phyloP scores from a whole-genome alignment of 1,140 invertebrate genomes.

The Oreohelix idahoensis region DNA sequence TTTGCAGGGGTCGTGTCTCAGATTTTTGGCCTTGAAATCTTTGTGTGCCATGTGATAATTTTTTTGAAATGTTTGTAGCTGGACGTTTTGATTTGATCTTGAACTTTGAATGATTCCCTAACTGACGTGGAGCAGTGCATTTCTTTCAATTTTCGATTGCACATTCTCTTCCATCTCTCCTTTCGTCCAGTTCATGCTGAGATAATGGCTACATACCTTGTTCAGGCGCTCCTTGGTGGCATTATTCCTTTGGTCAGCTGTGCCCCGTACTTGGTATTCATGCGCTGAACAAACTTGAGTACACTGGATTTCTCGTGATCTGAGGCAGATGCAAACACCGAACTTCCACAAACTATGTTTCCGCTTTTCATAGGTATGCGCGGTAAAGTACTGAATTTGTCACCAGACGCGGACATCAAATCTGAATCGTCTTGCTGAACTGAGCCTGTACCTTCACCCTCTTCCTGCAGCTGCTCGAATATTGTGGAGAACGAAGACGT shows the following conservation, averaged over 20 bases:
- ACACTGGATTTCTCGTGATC: neutral
- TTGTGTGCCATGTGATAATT: too few relatives aligned
- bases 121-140: neutral
- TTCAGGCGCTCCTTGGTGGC: neutral
- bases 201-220: constrained; percentile 3
- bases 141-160: neutral
- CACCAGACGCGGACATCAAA: neutral
- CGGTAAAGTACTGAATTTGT: neutral
- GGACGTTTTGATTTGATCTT: neutral
- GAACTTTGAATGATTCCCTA: neutral
- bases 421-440: neutral
- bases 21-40: too few relatives aligned
- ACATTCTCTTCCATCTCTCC: neutral
- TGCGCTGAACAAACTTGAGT: neutral
- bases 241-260: constrained; percentile 1
- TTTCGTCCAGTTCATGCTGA: neutral
- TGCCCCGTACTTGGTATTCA: constrained; percentile 3
- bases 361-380: neutral
- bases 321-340: neutral
- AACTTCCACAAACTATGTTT: neutral
- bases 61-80: neutral
- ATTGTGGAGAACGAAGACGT: neutral
- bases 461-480: neutral
- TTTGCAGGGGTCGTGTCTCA: too few relatives aligned
- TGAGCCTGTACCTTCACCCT: neutral